phyloP scores from a whole-genome alignment of 2,113 vertebrate species.

The Gymnobelideus leadbeateri region DNA sequence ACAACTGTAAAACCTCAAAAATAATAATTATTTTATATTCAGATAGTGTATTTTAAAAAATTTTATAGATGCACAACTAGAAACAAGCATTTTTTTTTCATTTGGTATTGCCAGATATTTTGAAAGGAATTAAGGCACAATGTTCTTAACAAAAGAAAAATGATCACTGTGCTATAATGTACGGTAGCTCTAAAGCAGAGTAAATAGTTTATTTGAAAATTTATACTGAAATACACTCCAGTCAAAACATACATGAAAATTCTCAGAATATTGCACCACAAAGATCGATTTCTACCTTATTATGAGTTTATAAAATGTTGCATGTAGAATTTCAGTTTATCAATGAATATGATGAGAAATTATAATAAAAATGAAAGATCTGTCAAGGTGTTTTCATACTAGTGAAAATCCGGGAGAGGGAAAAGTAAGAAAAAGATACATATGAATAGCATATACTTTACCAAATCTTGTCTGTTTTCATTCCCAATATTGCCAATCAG shows the following conservation, averaged over 20 bases:
- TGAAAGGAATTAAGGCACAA: conserved; percentile 80
- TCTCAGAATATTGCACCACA: conserved; percentile 75
- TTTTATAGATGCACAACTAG: conserved; percentile 66
- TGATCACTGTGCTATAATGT: conserved; percentile 71
- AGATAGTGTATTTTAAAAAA: conserved; percentile 68
- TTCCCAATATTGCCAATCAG: conserved; percentile 16
- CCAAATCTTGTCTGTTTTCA: conserved; percentile 28
- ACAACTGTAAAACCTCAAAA: conserved; percentile 16
- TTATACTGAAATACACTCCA: conserved; percentile 73
- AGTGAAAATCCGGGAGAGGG: conserved; percentile 17
- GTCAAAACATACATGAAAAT: conserved; percentile 75
- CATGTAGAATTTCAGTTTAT: conserved; percentile 64
- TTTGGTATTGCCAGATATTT: conserved; percentile 75
- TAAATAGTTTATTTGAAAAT: conserved; percentile 74
- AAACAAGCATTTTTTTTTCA: conserved; percentile 72
- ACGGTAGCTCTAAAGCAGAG: conserved; percentile 74
- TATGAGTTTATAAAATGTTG: conserved; percentile 58
- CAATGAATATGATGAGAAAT: conserved; percentile 59
- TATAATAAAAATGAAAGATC: conserved; percentile 69
- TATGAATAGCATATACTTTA: conserved; percentile 39
- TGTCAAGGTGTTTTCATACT: conserved; percentile 29
- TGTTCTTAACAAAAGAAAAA: conserved; percentile 74
- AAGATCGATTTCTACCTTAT: conserved; percentile 68
- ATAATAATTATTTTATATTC: conserved; percentile 57
- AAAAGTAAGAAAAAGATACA: neutral